Base-by-base conservation (phyloP, 2,113 vertebrate species). In the Microtus oregoni region DNA sequence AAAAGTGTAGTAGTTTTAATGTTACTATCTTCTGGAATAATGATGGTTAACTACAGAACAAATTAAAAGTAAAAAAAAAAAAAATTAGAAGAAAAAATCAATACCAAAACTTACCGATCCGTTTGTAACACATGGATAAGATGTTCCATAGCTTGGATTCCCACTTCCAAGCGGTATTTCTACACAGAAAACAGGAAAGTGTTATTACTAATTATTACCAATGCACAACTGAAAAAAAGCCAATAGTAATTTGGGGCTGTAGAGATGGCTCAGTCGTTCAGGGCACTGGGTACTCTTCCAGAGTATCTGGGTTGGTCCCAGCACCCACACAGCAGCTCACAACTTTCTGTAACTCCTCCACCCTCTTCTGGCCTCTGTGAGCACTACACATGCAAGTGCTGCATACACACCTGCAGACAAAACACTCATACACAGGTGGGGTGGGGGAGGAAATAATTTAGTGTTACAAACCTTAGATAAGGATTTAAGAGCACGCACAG, bases 161-260 rank as follows among this genome's bases (percentile, higher is more conserved):
- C 99, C 1, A 99, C 99, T 97, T 99, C 99, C 98, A 99, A 38
- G 1, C 99, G 99, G 96, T 99, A 99, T 98, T 99, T 99, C 99
- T 99, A 93, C 22, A 83, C 0, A 81, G 30, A 73, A 55, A 72
- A 9, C 50, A 38, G 7, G 85, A 95, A 95, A 92, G 38, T 68
- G 78, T 77, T 90, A 50, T 0, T 0, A 65, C 19, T 38, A 72
- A 73, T 73, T 73, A 73, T 73, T 38, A 89, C 7, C 77, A 93
- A 96, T 7, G 93, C 20, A 28, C 14, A 95, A 58, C 6, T 79
- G 24, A 19, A 65, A 14, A 17, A 9, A 30, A 81, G n/a, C 4
- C 35, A 20, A 73, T 14, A 63, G 41, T 77, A 75, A 75, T 38
- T 86, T 86, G 32, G 1, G 20, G 58, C 38, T 83, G 38, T 7